Evolutionary conservation across 2,797 vertebrate genomes (phyloP).

Genomic region (Chaenodraco wilsoni): DNA sequence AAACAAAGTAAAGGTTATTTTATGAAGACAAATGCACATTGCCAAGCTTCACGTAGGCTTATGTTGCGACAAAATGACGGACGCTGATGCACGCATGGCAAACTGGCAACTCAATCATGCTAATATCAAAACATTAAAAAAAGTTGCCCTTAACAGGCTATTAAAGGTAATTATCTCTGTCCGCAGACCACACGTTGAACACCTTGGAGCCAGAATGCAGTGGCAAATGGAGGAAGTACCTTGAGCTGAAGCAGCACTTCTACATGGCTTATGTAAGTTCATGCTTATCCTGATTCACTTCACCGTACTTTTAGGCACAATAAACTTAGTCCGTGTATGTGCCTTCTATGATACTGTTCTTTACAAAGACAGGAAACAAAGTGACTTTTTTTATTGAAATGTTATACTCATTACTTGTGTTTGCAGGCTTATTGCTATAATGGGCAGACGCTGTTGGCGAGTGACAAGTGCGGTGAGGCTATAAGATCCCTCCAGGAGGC

Average conservation of each 20-base stretch:
- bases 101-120: too few species aligned
- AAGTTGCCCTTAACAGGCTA: not conserved
- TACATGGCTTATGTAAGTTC: constrained; percentile 97
- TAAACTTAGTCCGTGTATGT: not conserved
- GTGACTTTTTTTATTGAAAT: too few species aligned
- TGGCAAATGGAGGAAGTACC: constrained; percentile 97
- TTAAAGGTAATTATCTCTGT: constrained; percentile 17
- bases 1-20: too few species aligned
- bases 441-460: constrained; percentile 92
- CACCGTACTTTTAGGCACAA: not conserved
- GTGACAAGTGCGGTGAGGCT: constrained; percentile 97
- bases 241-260: constrained; percentile 95
- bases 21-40: too few species aligned
- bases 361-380: not conserved
- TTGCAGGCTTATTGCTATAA: constrained; percentile 94
- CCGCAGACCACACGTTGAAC: constrained; percentile 92
- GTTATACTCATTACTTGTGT: not conserved
- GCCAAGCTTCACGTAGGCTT: too few species aligned
- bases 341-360: not conserved
- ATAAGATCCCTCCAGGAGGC: constrained; percentile 96
- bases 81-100: too few species aligned
- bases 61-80: too few species aligned
- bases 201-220: constrained; percentile 93
- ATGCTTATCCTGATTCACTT: not conserved
- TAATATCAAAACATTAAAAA: too few species aligned